Evolutionary conservation across 2,113 vertebrate species (phyloP).

Genomic region (Xiphorhynchus elegans): DNA sequence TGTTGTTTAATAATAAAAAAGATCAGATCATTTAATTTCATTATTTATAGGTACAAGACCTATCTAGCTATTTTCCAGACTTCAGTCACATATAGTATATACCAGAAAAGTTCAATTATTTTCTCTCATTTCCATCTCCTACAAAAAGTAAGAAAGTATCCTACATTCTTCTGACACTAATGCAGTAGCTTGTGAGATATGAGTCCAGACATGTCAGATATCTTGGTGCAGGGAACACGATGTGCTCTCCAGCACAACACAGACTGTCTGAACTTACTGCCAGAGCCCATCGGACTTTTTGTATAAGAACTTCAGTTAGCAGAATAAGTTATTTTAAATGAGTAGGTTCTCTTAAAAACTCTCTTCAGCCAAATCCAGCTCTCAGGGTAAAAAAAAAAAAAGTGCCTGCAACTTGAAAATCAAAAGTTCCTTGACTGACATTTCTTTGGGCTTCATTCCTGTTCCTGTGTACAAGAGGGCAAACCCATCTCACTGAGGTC

Average conservation of each 20-base stretch:
- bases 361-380: background rate
- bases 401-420: background rate
- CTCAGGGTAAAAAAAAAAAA: background rate
- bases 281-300: conserved; percentile 34
- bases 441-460: background rate
- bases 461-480: background rate
- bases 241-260: conserved; percentile 7
- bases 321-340: background rate
- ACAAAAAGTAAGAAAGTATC: background rate
- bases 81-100: background rate
- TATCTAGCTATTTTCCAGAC: conserved; percentile 6
- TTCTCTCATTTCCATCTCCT: background rate
- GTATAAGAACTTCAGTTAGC: background rate
- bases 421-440: background rate
- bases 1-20: conserved; percentile 13
- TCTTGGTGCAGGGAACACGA: conserved; percentile 3
- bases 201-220: conserved; percentile 32
- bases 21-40: background rate
- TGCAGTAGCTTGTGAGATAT: background rate
- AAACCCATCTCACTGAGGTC: background rate
- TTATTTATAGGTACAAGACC: background rate
- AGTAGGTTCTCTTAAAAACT: background rate
- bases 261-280: conserved; percentile 37
- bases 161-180: background rate
- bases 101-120: background rate